Percentiles rank a stretch among this genome's conserved stretches.
phyloP scores from a whole-genome alignment of 1,140 invertebrate species.

The Anagrus nilaparvatae region DNA sequence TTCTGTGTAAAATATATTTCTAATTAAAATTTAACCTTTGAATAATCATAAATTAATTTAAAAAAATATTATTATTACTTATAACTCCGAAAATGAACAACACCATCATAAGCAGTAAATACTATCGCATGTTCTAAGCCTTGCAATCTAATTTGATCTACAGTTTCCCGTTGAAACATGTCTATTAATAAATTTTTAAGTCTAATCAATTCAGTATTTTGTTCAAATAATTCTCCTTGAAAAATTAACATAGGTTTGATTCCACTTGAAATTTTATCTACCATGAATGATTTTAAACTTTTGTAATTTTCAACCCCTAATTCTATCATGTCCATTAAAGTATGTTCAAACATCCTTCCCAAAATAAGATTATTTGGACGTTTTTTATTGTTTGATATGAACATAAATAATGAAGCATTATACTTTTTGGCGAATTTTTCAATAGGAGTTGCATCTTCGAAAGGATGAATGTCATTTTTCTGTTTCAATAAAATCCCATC shows the following conservation, averaged over 20 bases:
- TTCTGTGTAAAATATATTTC: conserved; percentile 42
- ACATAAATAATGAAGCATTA: conserved; percentile 81
- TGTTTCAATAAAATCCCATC: conserved; percentile 63
- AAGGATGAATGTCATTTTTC: conserved; percentile 78
- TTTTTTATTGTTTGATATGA: conserved; percentile 89
- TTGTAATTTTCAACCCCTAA: conserved; percentile 79
- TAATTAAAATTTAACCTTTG: conserved; percentile 6
- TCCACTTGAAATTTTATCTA: conserved; percentile 67
- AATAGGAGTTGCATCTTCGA: conserved; percentile 71
- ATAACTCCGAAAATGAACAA: conserved; percentile 79
- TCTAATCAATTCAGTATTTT: conserved; percentile 65
- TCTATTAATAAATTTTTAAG: conserved; percentile 86
- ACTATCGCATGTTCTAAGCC: conserved; percentile 88
- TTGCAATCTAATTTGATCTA: conserved; percentile 71
- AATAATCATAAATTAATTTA: not conserved
- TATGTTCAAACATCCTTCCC: conserved; percentile 81
- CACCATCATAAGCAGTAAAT: conserved; percentile 74
- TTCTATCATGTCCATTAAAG: conserved; percentile 93
- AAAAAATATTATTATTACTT: conserved; percentile 46
- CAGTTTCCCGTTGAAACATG: conserved; percentile 82
- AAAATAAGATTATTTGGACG: conserved; percentile 86
- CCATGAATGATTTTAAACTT: conserved; percentile 68
- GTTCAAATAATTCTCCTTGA: conserved; percentile 85
- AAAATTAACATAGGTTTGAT: conserved; percentile 90
- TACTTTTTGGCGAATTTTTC: conserved; percentile 80